Evolutionary conservation across 2,113 vertebrate genomes (phyloP).

Genomic region (sheep (Ovis aries)): ARS-UI_Ramb_v3.0 NC_056072.1:18642501-18643000

Average conservation of each 20-base stretch:
- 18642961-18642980: rapidly evolving
- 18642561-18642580: not conserved
- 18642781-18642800: not conserved
- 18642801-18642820: not conserved
- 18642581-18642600: not conserved
- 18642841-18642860: not conserved
- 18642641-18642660: not conserved
- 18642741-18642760: not conserved
- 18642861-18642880: too few relatives aligned
- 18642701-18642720: rapidly evolving
- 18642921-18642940: not conserved
- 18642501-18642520: not conserved
- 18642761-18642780: not conserved
- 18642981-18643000: not conserved
- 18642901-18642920: not conserved
- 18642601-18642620: not conserved
- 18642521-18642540: not conserved
- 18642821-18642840: not conserved
- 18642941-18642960: not conserved
- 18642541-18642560: not conserved
- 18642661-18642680: not conserved
- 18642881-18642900: not conserved
- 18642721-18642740: not conserved
- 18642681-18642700: not conserved
- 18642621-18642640: not conserved